Base-by-base conservation (phyloP, 2,113 vertebrate genomes). In the Oryzias woworae region DNA sequence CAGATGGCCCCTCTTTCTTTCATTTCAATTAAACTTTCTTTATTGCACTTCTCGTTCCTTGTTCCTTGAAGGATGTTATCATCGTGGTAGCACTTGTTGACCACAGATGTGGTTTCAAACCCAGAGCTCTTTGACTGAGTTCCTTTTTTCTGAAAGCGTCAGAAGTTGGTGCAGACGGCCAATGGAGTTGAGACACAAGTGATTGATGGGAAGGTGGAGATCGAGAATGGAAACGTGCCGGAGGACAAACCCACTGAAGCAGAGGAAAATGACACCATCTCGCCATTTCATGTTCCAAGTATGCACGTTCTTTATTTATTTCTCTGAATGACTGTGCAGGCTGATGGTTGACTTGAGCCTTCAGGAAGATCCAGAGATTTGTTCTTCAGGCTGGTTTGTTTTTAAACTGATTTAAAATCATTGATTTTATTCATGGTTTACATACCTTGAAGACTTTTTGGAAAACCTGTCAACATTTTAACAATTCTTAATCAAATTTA, bases 141-240 rank as follows among this genome's bases (percentile, higher is more conserved):
- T 71, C 75, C 14, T 78, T 36, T 85, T 71, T 84, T 79, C 63
- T 88, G 88, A 86, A 93, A 98, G 96, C 92, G 95, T 53, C 96
- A 99, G 89, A 94, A 95, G 69, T 90, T 98, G 79, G 95, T 98
- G 71, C 95, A 95, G 2, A 93, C 94, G 0, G 90, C 95, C 14
- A 96, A 95, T 0, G 92, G 95, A 0, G 85, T 95, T 53, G 92
- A 93, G 81, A 92, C 87, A 20, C 94, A 92, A 79, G 92, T 94
- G 1, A 86, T 94, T 36, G 96, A 96, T 13, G 94, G 93, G 23
- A 96, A 94, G 36, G 87, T 93, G 4, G 95, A 94, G 64, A 93
- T 97, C 0, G 96, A 96, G 86, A 99, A 99, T 0, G 97, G 96
- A 22, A 95, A 94, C 2, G 89, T 98, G 7, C 95, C 94, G 0